Evolutionary conservation across 2,113 vertebrate genomes (phyloP).

Genomic region (Paraplagusia blochii): DNA sequence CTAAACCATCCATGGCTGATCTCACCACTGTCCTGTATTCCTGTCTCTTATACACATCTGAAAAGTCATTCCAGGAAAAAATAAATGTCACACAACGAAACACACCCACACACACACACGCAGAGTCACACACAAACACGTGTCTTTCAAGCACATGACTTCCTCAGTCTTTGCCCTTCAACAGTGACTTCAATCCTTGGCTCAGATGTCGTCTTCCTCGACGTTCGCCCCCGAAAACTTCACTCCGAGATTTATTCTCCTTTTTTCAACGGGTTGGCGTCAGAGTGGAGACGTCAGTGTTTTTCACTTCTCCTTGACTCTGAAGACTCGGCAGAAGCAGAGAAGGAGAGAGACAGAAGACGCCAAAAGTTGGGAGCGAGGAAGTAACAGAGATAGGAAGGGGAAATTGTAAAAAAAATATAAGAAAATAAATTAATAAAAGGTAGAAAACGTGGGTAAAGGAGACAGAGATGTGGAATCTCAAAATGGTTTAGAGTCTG

Average conservation of each 20-base stretch:
- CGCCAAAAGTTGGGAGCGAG: slow-evolving; percentile 6
- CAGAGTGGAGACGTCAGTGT: slow-evolving; percentile 25
- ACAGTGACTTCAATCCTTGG: slow-evolving; percentile 47
- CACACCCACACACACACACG: slow-evolving; percentile 32
- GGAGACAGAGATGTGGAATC: background rate
- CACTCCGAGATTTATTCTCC: slow-evolving; percentile 47
- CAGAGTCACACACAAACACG: slow-evolving; percentile 5
- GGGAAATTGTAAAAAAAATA: background rate
- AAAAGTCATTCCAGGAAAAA: slow-evolving; percentile 46
- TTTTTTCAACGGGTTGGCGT: slow-evolving; percentile 45
- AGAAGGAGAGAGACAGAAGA: background rate
- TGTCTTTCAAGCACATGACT: slow-evolving; percentile 39
- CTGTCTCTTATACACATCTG: no score
- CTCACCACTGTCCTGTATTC: no score
- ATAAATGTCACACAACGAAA: slow-evolving; percentile 7
- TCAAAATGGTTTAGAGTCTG: background rate
- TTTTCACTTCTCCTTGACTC: slow-evolving; percentile 55
- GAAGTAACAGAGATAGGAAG: background rate
- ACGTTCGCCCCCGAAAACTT: slow-evolving; percentile 49
- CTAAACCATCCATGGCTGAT: no score
- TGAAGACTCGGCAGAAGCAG: slow-evolving; percentile 15
- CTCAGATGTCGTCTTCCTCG: slow-evolving; percentile 44
- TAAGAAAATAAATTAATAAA: background rate
- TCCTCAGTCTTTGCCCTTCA: slow-evolving; percentile 46
- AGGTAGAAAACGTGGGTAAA: background rate